Evolutionary conservation across 2,797 vertebrate genomes (phyloP).

Genomic region (Paramormyrops hopkinsi): DNA sequence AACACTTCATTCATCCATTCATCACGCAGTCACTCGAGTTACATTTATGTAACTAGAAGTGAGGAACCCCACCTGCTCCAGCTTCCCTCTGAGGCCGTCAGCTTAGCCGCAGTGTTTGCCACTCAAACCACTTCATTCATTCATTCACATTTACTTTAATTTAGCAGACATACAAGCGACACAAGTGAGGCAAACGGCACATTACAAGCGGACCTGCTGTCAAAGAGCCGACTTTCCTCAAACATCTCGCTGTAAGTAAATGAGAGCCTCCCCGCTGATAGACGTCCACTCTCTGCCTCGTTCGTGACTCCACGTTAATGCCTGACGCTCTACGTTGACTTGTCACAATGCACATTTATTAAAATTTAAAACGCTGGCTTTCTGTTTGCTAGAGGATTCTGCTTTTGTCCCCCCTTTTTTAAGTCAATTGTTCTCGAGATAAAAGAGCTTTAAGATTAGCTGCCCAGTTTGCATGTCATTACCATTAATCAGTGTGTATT

Average conservation of each 20-base stretch:
- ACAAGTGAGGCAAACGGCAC: neutral
- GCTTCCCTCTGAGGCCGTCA: neutral
- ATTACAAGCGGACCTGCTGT: neutral
- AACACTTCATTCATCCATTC: neutral
- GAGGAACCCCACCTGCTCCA: neutral
- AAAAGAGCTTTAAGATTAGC: slow-evolving; percentile 55
- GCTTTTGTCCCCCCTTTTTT: slow-evolving; percentile 49
- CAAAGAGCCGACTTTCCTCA: neutral
- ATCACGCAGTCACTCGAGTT: neutral
- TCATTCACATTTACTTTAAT: neutral
- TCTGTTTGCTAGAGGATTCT: slow-evolving; percentile 50
- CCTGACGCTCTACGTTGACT: slow-evolving; percentile 26
- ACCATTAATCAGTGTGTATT: slow-evolving; percentile 51
- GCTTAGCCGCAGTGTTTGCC: neutral
- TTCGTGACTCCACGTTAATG: neutral
- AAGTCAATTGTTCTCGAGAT: slow-evolving; percentile 38
- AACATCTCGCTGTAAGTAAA: neutral
- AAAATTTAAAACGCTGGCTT: slow-evolving; percentile 34
- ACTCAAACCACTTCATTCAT: neutral
- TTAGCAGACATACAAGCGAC: neutral
- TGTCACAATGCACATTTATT: slow-evolving; percentile 40
- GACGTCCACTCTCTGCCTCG: neutral
- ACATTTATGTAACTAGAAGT: neutral
- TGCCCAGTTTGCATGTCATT: slow-evolving; percentile 45
- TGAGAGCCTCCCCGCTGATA: neutral